Evolutionary conservation across 2,113 vertebrate species (phyloP), one percentile per base, ranked within the genome.

Genomic region (Numenius arquata): DNA sequence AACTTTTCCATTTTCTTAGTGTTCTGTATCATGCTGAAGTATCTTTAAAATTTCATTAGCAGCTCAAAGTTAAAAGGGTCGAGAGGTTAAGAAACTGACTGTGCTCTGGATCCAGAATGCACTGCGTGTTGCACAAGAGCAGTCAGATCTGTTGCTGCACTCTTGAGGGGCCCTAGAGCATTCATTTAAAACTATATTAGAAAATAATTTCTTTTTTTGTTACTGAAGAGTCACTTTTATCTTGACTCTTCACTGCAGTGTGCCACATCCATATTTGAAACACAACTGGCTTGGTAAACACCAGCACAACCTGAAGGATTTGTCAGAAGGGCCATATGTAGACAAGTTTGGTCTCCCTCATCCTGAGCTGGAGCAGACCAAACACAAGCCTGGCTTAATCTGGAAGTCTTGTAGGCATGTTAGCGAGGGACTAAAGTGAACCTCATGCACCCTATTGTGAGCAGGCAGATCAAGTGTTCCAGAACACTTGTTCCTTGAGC

Each of bases 11-110:
- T 82, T 50, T 55, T 79, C 50, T 66, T 74, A 66, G 25, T 81
- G 29, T 68, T 85, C 65, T 91, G 22, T 58, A 36, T 82, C 52
- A 40, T 52, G 41, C 41, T 55, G 50, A 83, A 84, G 43, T 48
- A 81, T 77, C 83, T 93, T 94, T 81, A 92, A 67, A 84, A 75
- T 95, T 90, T 89, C 38, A 75, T 86, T 95, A 85, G n/a, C 25
- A 66, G 73, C 76, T 70, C 74, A 21, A 88, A 93, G 53, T 80
- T 95, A 83, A 83, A 95, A 90, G 79, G 38, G 3, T 82, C 81
- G 61, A 74, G 65, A 72, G 76, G 26, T 74, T 74, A 70, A 58
- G 61, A 75, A 93, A 68, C 20, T 52, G 38, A 9, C 27, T 90
- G 16, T 52, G 3, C 61, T 90, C 32, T 83, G 67, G 25, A 55